phyloP scores from a whole-genome alignment of 2,113 vertebrate species.

The Tretioscincus oriximinensis region DNA sequence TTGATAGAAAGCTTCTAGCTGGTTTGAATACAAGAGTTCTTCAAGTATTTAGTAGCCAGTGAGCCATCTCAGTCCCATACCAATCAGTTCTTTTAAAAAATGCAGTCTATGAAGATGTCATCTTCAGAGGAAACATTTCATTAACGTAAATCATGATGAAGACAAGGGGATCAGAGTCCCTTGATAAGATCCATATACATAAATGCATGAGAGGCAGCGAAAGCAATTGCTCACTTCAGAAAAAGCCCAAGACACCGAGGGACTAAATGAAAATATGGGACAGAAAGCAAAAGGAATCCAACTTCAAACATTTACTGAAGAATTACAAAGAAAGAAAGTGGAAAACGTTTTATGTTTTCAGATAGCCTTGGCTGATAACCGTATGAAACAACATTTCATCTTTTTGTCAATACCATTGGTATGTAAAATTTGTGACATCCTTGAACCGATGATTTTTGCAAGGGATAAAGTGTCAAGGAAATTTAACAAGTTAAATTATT shows the following conservation, averaged over 20 bases:
- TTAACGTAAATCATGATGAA: conserved; percentile 16
- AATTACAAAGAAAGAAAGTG: not conserved
- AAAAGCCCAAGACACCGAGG: not conserved
- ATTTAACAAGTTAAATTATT: not conserved
- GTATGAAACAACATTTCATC: not conserved
- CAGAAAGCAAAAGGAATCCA: not conserved
- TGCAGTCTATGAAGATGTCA: not conserved
- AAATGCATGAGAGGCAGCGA: conserved; percentile 12
- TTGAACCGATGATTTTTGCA: not conserved
- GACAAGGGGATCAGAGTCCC: not conserved
- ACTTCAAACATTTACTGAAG: not conserved
- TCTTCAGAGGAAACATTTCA: conserved; percentile 30
- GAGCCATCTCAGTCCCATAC: not conserved
- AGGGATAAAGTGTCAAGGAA: not conserved
- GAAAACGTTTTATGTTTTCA: not conserved
- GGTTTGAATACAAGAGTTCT: not conserved
- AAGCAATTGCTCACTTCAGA: conserved; percentile 12
- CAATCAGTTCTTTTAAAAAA: conserved; percentile 19
- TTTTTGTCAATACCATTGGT: not conserved
- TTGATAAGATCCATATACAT: not conserved
- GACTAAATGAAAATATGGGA: conserved; percentile 12
- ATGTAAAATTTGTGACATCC: not conserved
- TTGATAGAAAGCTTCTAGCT: not conserved
- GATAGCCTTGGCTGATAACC: not conserved
- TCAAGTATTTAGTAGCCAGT: not conserved